Evolutionary conservation across 2,888 invertebrate genomes (phyloP), one percentile per base, ranked within the genome.

Genomic region (Lutraria lutraria): DNA sequence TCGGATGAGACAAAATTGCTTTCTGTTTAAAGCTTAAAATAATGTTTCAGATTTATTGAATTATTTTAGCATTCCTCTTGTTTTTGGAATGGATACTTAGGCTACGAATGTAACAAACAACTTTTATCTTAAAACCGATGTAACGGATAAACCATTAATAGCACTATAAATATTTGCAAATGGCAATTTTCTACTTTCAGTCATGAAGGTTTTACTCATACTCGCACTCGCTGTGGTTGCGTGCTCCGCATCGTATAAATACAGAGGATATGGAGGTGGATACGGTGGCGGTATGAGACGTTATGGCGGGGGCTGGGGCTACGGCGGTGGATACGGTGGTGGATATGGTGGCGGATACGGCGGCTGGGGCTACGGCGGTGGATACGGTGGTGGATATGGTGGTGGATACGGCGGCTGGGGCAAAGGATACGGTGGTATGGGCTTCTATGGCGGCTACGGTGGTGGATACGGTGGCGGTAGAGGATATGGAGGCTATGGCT

Each of bases 361-460:
- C 16, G 85, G 85, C 16, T 13, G 19, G 0, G 79, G 85, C n/a
- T n/a, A n/a, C 4, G 53, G 68, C 0, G 43, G 52, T 29, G n/a
- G n/a, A n/a, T 54, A 21, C 56, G 56, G 56, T 56, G 83, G 83
- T 34, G 83, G 83, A 0, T 83, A 83, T 63, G 83, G 83, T 10
- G 83, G 83, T 83, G 83, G 83, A 19, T 60, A 29, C 15, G 83
- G 83, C 34, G 83, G 83, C 19, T n/a, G n/a, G n/a, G n/a, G n/a
- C n/a, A n/a, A n/a, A n/a, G 81, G 81, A 29, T 53, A 25, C 52
- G 87, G 83, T 12, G 29, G 25, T 31, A 15, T 56, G 19, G 82
- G n/a, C 13, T 19, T n/a, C 56, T 29, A 19, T 13, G 34, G 25
- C 15, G 80, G 53, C 16, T 85, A 34, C 29, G 52, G 79, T 31